Evolutionary conservation across 2,797 vertebrate species (phyloP), one percentile per base, ranked within the genome.

Genomic region (Gymnoscopelus braueri): DNA sequence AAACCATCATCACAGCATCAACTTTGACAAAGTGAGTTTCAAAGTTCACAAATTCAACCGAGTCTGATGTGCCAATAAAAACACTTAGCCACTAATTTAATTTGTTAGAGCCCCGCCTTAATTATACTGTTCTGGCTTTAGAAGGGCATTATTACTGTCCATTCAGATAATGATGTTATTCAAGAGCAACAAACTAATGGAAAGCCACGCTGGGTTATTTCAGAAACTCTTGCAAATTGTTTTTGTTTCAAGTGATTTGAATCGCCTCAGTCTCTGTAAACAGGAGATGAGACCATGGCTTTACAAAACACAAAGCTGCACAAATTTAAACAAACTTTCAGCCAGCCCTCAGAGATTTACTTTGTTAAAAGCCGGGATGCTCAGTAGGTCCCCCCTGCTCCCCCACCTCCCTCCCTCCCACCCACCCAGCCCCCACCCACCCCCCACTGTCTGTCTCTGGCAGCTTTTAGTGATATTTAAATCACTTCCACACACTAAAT

Each of bases 241-340:
- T 70, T 78, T 65, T 72, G 66, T 72, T 44, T 68, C 39, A 57
- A 72, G 67, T 57, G 11, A 67, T 67, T 78, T 74, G 67, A 78
- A 67, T 79, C 59, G 49, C 0, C 35, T 57, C 51, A 3, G 19
- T 56, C 19, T 26, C 32, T 55, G 39, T 7, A 73, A 72, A 70
- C 47, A 3, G n/a, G 57, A 64, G 60, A 75, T 72, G 56, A 70
- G 58, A 81, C 66, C 39, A 59, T 71, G 69, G 80, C 71, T 52
- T 74, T 79, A 85, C 63, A 0, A 8, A 72, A 81, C n/a, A 69
- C 67, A 55, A n/a, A 26, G 15, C 10, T 15, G 23, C 2, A 39
- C 47, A 67, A 24, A 63, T 47, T 44, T 24, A 47, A 58, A 61
- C 59, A 61, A 53, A 62, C 19, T 4, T 15, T 24, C 49, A 39